These are phyloP conservation scores for Heterocephalus glaber DNA, from an alignment of 2,113 vertebrate genomes.

Conservation along the genomic window DNA sequence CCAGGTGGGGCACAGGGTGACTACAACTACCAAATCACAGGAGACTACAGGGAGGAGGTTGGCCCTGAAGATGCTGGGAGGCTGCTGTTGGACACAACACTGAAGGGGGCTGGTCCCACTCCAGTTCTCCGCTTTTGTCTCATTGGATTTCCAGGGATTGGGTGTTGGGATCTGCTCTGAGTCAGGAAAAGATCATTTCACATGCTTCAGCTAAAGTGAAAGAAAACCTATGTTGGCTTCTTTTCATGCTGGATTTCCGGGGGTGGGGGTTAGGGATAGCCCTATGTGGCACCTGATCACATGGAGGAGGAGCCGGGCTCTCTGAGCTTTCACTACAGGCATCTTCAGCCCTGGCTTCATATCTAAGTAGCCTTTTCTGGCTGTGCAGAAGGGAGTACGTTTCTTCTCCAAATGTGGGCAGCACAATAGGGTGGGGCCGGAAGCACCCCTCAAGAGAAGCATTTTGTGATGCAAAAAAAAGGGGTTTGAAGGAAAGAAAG, in stretches of 20 bases:
- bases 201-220: neutral
- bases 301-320: neutral
- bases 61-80: neutral
- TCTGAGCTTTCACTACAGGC: neutral
- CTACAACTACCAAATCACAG: neutral
- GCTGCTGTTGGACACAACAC: neutral
- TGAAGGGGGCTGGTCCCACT: rapidly evolving
- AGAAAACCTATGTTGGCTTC: neutral
- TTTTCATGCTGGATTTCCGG: neutral
- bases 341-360: neutral
- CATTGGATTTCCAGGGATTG: neutral
- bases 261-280: neutral
- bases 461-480: constrained; percentile 21
- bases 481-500: neutral
- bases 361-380: neutral
- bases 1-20: neutral
- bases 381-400: neutral
- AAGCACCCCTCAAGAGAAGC: neutral
- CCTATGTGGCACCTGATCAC: neutral
- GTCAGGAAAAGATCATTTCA: constrained; percentile 12
- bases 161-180: neutral
- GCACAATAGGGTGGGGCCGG: neutral
- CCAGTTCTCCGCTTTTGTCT: neutral
- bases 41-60: neutral
- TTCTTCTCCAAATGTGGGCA: neutral